Evolutionary conservation across 2,888 invertebrate genomes (phyloP).

Genomic region (Heterodera filipjevi): DNA sequence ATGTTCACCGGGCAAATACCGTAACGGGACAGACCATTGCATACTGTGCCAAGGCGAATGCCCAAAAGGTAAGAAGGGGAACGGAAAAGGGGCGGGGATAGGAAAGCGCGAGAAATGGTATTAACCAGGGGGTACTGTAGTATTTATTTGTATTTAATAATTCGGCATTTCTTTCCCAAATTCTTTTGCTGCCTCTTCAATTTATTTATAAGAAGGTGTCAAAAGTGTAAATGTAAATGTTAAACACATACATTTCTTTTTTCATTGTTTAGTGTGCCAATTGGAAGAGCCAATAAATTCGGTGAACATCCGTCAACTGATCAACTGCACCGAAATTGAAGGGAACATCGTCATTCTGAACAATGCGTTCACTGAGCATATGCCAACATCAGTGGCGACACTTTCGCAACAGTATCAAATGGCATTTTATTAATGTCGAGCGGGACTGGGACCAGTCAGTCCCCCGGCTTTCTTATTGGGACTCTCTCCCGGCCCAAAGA

Average conservation of each 20-base stretch:
- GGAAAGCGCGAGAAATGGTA: too few species aligned
- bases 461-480: too few species aligned
- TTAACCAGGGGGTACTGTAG: too few species aligned
- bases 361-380: constrained; percentile 63
- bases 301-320: constrained; percentile 37
- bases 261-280: constrained; percentile 36
- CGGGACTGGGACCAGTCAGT: too few species aligned
- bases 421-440: too few species aligned
- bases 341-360: constrained; percentile 42
- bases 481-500: too few species aligned
- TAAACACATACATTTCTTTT: neutral
- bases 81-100: neutral
- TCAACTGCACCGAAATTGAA: constrained; percentile 49
- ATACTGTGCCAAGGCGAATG: constrained; percentile 38
- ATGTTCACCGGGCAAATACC: constrained; percentile 42
- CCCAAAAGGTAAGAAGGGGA: neutral
- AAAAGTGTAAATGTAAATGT: too few species aligned
- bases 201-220: too few species aligned
- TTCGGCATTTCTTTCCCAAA: neutral
- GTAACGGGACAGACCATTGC: constrained; percentile 40
- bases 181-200: too few species aligned
- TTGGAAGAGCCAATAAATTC: constrained; percentile 38
- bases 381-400: neutral
- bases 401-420: neutral
- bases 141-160: too few species aligned